Conservation (phyloP, 1,140 invertebrate genomes). For the Eupeodes corollae region DNA sequence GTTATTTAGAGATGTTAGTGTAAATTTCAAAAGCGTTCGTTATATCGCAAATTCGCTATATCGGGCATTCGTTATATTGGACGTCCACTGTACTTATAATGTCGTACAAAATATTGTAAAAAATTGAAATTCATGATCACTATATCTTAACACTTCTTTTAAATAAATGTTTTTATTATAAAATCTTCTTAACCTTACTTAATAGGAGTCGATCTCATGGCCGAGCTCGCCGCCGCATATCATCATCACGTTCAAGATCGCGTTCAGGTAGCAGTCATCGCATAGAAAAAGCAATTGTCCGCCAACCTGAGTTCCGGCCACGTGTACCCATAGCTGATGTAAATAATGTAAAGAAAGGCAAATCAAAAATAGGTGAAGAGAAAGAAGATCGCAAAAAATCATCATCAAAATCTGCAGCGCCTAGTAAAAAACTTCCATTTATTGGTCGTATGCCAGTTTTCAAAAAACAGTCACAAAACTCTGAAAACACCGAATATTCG, state of each 20-base stretch:
- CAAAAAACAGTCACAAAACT: constrained; percentile 42
- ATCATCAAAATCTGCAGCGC: constrained; percentile 8
- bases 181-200: background rate
- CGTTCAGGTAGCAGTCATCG: constrained; percentile 6
- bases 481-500: constrained; percentile 31
- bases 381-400: constrained; percentile 38
- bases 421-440: constrained; percentile 50
- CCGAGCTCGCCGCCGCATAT: constrained; percentile 11
- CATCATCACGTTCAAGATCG: constrained; percentile 10
- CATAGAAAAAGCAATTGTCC: constrained; percentile 29
- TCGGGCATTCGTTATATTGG: no score
- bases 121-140: no score
- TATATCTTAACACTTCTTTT: no score
- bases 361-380: constrained; percentile 19
- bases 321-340: constrained; percentile 11
- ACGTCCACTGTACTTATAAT: no score
- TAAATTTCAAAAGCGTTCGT: no score
- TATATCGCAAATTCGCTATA: no score
- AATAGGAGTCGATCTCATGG: constrained; percentile 11
- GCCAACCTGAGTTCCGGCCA: constrained; percentile 33
- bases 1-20: no score
- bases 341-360: constrained; percentile 3
- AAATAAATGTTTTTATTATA: no score
- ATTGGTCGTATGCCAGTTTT: constrained; percentile 58
- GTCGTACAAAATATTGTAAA: no score